A percentile compares a stretch with the other conserved stretches of the same genome.
These are phyloP conservation scores for Drosophila histrio DNA, from an alignment of 2,888 invertebrate species.

Conservation along the genomic window DNA sequence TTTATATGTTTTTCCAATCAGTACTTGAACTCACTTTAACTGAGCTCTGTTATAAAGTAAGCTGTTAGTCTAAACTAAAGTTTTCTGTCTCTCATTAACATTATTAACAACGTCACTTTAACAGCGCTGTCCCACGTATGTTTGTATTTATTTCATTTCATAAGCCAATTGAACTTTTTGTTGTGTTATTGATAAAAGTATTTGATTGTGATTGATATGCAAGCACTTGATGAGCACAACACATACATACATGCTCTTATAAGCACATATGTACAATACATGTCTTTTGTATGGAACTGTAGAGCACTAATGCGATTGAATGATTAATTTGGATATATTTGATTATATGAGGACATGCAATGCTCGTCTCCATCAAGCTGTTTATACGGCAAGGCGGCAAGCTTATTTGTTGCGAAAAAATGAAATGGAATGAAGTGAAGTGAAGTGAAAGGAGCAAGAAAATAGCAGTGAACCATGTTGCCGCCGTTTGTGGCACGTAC, in stretches of 20 bases:
- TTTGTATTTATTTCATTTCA: slow-evolving; percentile 1
- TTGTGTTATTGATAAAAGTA: slow-evolving; percentile 31
- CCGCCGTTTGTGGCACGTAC: slow-evolving; percentile 9
- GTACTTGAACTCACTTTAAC: not conserved
- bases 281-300: slow-evolving; percentile 12
- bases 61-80: not conserved
- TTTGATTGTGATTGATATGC: slow-evolving; percentile 28
- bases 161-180: slow-evolving; percentile 26
- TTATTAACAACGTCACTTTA: not conserved
- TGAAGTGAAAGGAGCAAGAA: not conserved
- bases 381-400: not conserved
- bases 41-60: not conserved
- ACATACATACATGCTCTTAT: not conserved
- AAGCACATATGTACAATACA: not conserved
- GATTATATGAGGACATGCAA: slow-evolving; percentile 64
- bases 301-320: slow-evolving; percentile 54
- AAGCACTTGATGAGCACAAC: slow-evolving; percentile 27
- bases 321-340: slow-evolving; percentile 62
- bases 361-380: slow-evolving; percentile 24
- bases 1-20: not conserved
- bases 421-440: not conserved
- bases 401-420: not conserved
- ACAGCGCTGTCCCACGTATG: not conserved
- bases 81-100: too few species aligned
- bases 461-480: slow-evolving; percentile 5